Evolutionary conservation across 1,140 invertebrate genomes (phyloP), one percentile per base, ranked within the genome.

Genomic region (Theocolax elegans): DNA sequence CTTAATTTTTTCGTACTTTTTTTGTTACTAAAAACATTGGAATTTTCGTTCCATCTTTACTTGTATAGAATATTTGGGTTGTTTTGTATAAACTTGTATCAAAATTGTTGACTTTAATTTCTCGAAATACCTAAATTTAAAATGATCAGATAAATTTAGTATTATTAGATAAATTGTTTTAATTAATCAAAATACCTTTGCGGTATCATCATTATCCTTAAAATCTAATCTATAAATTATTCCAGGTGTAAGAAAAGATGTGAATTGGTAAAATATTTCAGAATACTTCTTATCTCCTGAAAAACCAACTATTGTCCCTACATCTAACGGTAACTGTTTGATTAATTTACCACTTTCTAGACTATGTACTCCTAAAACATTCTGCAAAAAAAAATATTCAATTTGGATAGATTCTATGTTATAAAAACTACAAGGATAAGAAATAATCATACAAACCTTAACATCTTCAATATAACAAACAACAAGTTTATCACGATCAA

Each of bases 11-110:
- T 76, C 79, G 80, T 85, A 93, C 92, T 86, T 95, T 94, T 79
- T 90, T 92, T 73, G 91, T 91, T 29, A 98, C 90, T 72, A 99
- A 92, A 84, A 98, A 99, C 97, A 99, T 99, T 3, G 98, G 98
- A 74, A 99, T 90, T 86, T 93, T 93, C 1, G 96, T 98, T 63
- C 94, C 95, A 87, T 99, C 97, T 87, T 96, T 97, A 82, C 95
- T 97, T 1, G 88, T 79, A 83, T 98, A 99, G 87, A 99, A 99
- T 44, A 97, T 89, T 87, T 99, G 97, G 60, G 92, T 90, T 2
- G 93, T 94, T 80, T 93, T 91, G 80, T 95, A 99, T 59, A 92
- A 82, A 8, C 89, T 87, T 3, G 91, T 82, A 85, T 98, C 91
- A 83, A 99, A 96, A 65, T 92, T 92, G 64, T 93, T 90, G 9